Base-by-base conservation (phyloP, 53 echinoderm and acorn worm species). In the Arbacia lixula region DNA sequence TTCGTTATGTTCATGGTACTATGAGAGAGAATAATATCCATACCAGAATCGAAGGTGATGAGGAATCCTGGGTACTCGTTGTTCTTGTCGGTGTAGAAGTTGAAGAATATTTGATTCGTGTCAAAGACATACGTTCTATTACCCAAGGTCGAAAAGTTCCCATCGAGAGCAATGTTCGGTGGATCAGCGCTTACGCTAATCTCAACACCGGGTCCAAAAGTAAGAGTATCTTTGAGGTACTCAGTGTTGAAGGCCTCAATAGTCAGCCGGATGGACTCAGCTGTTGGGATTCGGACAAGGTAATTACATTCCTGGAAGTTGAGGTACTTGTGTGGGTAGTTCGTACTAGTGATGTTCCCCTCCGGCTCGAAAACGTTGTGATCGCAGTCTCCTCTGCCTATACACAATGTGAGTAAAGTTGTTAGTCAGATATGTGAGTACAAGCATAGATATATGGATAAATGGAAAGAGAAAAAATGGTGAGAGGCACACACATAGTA, bases 291-390 rank as follows among this genome's bases (percentile, higher is more conserved):
- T 32, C 38, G 35, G 2, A 66, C n/a, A 66, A 36, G 66, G 38
- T 9, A 66, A 38, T 36, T 36, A 38, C 66, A 66, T 6, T 20
- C 6, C 36, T 20, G n/a, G 20, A 8, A 21, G 2, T 0, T 0
- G 3, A 0, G 0, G 66, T 66, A 66, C 2, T 12, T 9, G 21
- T 36, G 5, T 36, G 66, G 66, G 20, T 36, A 66, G 6, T 12
- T 12, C 2, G 66, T 35, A 66, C 36, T 66, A n/a, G 66, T 66
- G 33, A 66, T 36, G 38, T n/a, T 66, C 20, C 66, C 66, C 6
- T 66, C 66, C 8, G 20, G 35, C 0, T 36, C 36, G 66, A 36
- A 66, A 27, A 25, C 35, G 21, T 66, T 66, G 0, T 36, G 19
- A 36, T n/a, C 22, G 37, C 66, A 66, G 16, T 19, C 62, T 2